These are phyloP conservation scores for Tricholauxania praeusta DNA, from an alignment of 2,888 invertebrate species.

Conservation along the genomic window DNA sequence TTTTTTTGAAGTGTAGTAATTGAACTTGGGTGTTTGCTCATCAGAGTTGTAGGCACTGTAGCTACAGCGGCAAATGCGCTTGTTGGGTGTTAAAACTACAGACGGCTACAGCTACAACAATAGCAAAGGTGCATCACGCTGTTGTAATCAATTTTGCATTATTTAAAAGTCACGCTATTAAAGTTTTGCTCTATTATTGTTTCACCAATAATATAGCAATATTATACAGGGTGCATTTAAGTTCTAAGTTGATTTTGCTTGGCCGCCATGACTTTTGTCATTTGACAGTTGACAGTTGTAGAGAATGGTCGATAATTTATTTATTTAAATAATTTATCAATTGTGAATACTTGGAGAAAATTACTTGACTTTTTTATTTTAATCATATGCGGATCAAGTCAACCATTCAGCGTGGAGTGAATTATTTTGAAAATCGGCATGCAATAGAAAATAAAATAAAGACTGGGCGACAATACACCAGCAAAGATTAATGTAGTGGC, in stretches of 20 bases:
- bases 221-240: too few relatives aligned
- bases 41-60: too few relatives aligned
- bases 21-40: background rate
- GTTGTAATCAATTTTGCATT: conserved; percentile 21
- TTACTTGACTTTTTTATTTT: too few relatives aligned
- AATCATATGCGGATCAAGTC: background rate
- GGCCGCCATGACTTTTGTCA: too few relatives aligned
- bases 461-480: too few relatives aligned
- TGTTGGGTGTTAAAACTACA: background rate
- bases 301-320: too few relatives aligned
- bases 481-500: too few relatives aligned
- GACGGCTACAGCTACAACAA: background rate
- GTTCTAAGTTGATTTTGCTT: too few relatives aligned
- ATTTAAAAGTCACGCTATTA: conserved; percentile 19
- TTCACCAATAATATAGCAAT: background rate
- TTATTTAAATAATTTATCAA: too few relatives aligned
- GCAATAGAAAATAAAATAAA: background rate
- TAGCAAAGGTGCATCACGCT: background rate
- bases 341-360: too few relatives aligned
- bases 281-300: too few relatives aligned
- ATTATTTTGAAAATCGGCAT: background rate
- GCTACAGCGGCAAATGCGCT: too few relatives aligned
- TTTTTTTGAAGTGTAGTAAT: background rate
- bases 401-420: background rate
- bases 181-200: background rate